Base-by-base conservation (phyloP, 1,140 invertebrate genomes). In the Helicoverpa armigera region DNA sequence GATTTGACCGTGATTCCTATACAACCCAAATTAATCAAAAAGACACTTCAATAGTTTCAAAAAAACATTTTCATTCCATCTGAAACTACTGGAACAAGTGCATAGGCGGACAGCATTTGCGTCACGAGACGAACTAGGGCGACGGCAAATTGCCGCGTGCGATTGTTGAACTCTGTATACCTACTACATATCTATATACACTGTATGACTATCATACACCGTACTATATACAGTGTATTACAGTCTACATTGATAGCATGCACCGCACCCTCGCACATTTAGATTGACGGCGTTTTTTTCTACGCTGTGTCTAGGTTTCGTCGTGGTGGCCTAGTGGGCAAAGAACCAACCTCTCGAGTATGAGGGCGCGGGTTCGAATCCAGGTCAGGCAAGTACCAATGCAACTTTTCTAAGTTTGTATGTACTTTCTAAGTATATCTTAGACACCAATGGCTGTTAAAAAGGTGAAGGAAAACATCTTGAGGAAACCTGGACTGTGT, bases 71-170 rank as follows among this genome's bases (percentile, higher is more conserved):
- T 9, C 9, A 9, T 9, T 11, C 16, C 23, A 70, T 31, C 18
- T 70, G 50, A 70, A 29, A 70, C 67, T 69, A 70, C 23, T 31
- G 67, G 14, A 70, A 31, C 18, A n/a, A 54, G 50, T 70, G 18
- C 16, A 69, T 50, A 7, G 18, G 31, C 16, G 50, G 35, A 18
- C 7, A n/a, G n/a, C n/a, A 65, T 31, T 50, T 74, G 70, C 79
- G 79, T 80, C 79, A 80, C 60, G 16, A 74, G 63, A 43, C 61
- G 70, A 80, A 65, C 72, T 74, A 79, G 79, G 82, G 50, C 82
- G 67, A 73, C 65, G 72, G 73, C 74, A 80, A 72, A 60, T 77
- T 69, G 73, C 73, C 65, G 65, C 23, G 70, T 78, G 79, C 78
- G 79, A 63, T 35, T 83, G 60, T 77, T 76, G 82, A 83, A 80